Conservation (phyloP, 2,797 vertebrate genomes). For the Uromys caudimaculatus region DNA sequence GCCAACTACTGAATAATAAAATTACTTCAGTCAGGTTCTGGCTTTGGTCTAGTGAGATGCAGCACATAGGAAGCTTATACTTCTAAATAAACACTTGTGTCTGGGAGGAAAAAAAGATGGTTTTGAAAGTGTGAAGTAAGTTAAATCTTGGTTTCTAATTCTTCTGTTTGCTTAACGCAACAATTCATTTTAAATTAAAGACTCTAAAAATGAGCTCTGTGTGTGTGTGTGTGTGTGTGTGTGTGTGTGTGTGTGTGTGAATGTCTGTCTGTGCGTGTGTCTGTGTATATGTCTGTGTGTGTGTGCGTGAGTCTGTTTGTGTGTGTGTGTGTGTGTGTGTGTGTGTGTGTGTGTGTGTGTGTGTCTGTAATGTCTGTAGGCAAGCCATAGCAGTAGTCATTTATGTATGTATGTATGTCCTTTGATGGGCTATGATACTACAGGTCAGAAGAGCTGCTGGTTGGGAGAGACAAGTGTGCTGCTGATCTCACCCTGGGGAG, state of each 20-base stretch:
- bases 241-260: background rate
- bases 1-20: background rate
- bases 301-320: background rate
- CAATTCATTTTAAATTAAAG: background rate
- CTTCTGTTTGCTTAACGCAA: background rate
- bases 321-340: background rate
- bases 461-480: too few relatives aligned
- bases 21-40: background rate
- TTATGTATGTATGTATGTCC: background rate
- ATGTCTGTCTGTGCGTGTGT: background rate
- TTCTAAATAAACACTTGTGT: background rate
- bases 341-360: background rate
- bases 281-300: background rate
- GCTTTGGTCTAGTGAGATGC: background rate
- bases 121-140: conserved; percentile 2
- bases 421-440: background rate
- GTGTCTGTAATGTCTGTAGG: background rate
- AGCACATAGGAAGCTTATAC: background rate
- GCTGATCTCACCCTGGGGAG: background rate
- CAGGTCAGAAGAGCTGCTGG: background rate
- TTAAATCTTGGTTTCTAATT: background rate
- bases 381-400: background rate
- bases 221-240: background rate
- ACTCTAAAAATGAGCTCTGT: background rate
- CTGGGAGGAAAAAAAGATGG: background rate